Evolutionary conservation across 92 coral and sea anemone species (phyloP), one percentile per base, ranked within the genome.

Genomic region (Metridium senile): DNA sequence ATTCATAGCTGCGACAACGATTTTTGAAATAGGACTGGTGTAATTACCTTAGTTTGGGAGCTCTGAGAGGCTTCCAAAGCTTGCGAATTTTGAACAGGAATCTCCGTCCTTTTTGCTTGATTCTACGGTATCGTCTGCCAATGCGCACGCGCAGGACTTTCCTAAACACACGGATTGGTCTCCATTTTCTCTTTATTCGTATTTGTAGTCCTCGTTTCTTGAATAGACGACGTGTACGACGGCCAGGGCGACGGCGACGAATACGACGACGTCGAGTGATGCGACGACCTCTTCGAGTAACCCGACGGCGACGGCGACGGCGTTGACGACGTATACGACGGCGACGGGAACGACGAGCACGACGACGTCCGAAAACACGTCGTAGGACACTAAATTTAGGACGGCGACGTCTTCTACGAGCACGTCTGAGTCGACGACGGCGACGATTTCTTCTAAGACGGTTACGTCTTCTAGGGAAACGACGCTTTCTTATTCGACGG

Each of bases 31-130:
- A 4, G 6, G 49, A 13, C 13, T 39, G 49, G 13, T 4, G 13
- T 4, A 4, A 13, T 63, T 28, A 63, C 69, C 69, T 63, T 26
- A 63, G 18, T 29, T 30, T 27, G 27, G 69, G 69, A 21, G 39
- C 16, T 28, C 69, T 29, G 7, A 63, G n/a, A 63, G 43, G 69
- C 43, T 63, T 63, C 69, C 69, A 63, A 63, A 63, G 21, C 69
- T 63, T 63, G 18, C 45, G 39, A 39, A 28, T 21, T 30, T 63
- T 63, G 2, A 28, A 8, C 10, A 63, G 45, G 3, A 63, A 10
- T 31, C 16, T 63, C 8, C 31, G 69, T 1, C 69, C 69, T 63
- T 39, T 63, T 31, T 63, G 69, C 20, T 63, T 63, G 31, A 63
- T 6, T 63, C 39, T 26, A 4, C 26, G 69, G 28, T 63, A 63